Base-by-base conservation (phyloP, 2,797 vertebrate genomes). In the Adelosebastes latens region DNA sequence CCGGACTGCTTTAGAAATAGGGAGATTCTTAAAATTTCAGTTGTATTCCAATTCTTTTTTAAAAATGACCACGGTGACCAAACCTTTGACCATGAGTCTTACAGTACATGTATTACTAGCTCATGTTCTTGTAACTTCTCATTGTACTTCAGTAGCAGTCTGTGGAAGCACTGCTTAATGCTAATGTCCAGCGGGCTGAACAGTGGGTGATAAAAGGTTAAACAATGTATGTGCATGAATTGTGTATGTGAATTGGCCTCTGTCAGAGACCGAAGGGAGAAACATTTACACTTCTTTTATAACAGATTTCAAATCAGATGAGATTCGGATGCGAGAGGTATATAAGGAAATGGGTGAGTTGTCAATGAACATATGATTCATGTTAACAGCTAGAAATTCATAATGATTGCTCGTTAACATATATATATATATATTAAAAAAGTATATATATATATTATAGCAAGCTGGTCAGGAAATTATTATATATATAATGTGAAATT, bases 311-410 rank as follows among this genome's bases (percentile, higher is more conserved):
- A 25, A 0, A 5, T 14, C 55, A 5, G 24, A 4, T 58, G 8
- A 0, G 9, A 1, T 1, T 2, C 2, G 20, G 2, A 0, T 0
- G 6, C 0, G 0, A 8, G 1, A 5, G 0, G 8, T 55, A 58
- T 8, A 0, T 5, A 0, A 12, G 12, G 1, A 73, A 32, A 42
- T 13, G 11, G 2, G 82, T 80, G 64, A 62, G 84, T 58, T 42
- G 4, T 69, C 9, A 25, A 7, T 4, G 31, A 36, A 62, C 3
- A 25, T 31, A 58, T 12, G 55, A 75, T 24, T 66, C 13, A 62
- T 52, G 39, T 32, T n/a, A 8, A 11, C 14, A 67, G 55, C 1
- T 32, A 36, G 52, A 18, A 20, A 39, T 36, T 12, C 0, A 27
- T 27, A 64, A 18, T 3, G 24, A 39, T 12, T 75, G 12, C 36